These are phyloP conservation scores for Acrocyrtus sp. DNA, from an alignment of 2,888 invertebrate genomes.

Conservation along the genomic window DNA sequence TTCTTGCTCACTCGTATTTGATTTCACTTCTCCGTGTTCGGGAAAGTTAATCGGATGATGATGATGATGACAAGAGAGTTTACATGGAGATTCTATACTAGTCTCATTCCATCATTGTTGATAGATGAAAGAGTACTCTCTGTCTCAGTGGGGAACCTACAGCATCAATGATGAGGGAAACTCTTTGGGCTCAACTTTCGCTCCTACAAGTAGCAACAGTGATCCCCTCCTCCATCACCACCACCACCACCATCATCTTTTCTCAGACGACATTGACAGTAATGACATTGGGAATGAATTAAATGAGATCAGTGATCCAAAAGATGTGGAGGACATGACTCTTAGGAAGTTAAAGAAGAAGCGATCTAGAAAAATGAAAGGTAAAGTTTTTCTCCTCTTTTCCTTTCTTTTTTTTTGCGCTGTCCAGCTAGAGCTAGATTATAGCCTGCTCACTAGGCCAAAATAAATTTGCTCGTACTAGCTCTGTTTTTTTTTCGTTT, in stretches of 20 bases:
- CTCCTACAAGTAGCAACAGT: constrained; percentile 32
- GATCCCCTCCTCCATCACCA: constrained; percentile 38
- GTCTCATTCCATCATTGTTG: constrained; percentile 42
- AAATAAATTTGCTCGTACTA: no score
- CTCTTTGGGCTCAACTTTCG: constrained; percentile 26
- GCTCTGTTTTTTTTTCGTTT: no score
- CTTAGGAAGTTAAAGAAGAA: constrained; percentile 53
- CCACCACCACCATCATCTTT: constrained; percentile 45
- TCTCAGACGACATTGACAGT: constrained; percentile 58
- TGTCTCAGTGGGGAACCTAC: constrained; percentile 54
- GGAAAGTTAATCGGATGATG: constrained; percentile 51
- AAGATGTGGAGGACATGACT: constrained; percentile 49
- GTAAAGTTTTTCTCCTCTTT: constrained; percentile 45
- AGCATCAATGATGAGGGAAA: constrained; percentile 50
- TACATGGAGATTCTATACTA: constrained; percentile 35
- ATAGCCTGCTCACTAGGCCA: no score
- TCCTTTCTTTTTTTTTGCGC: not conserved
- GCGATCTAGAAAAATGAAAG: constrained; percentile 57
- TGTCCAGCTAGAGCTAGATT: not conserved
- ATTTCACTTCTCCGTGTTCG: constrained; percentile 18
- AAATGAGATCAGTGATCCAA: constrained; percentile 57
- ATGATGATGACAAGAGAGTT: constrained; percentile 49
- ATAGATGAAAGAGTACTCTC: constrained; percentile 63
- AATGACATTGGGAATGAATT: constrained; percentile 62
- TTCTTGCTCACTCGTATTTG: constrained; percentile 15